Evolutionary conservation across 1,140 invertebrate species (phyloP).

Genomic region (Archegozetes longisetosus): DNA sequence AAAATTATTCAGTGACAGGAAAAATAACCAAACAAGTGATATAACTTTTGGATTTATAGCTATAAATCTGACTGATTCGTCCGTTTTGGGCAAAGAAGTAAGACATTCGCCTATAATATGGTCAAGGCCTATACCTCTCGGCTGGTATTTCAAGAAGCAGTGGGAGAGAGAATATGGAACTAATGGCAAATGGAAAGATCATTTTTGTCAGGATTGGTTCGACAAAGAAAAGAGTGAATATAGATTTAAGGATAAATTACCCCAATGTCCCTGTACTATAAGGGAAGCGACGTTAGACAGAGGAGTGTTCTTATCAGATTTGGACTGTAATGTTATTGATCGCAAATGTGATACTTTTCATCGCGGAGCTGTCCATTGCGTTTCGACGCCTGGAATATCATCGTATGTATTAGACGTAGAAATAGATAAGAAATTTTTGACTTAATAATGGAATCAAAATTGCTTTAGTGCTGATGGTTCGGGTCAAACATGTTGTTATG

Average conservation of each 20-base stretch:
- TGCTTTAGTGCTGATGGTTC: slow-evolving; percentile 56
- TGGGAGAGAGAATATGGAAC: slow-evolving; percentile 59
- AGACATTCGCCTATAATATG: slow-evolving; percentile 67
- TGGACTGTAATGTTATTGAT: slow-evolving; percentile 67
- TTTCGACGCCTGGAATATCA: slow-evolving; percentile 69
- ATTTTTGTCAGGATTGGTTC: slow-evolving; percentile 72
- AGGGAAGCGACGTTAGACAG: slow-evolving; percentile 77
- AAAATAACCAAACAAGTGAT: slow-evolving; percentile 45
- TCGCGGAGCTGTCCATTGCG: slow-evolving; percentile 73
- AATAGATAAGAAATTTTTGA: not conserved
- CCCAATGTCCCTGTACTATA: slow-evolving; percentile 75
- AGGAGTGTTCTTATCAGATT: slow-evolving; percentile 77
- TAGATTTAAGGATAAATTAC: slow-evolving; percentile 61
- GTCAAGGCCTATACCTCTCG: slow-evolving; percentile 76
- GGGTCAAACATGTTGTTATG: slow-evolving; percentile 93
- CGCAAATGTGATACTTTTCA: slow-evolving; percentile 77
- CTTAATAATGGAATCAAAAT: not conserved
- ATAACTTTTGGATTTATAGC: slow-evolving; percentile 79
- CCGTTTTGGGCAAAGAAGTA: slow-evolving; percentile 38
- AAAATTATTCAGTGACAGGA: slow-evolving; percentile 40
- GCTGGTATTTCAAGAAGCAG: slow-evolving; percentile 76
- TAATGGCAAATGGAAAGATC: slow-evolving; percentile 49
- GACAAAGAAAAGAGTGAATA: slow-evolving; percentile 64
- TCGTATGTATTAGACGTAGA: slow-evolving; percentile 53
- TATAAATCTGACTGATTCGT: slow-evolving; percentile 64